phyloP scores from a whole-genome alignment of 2,113 vertebrate species.

The Cryptoleucopteryx plumbea region DNA sequence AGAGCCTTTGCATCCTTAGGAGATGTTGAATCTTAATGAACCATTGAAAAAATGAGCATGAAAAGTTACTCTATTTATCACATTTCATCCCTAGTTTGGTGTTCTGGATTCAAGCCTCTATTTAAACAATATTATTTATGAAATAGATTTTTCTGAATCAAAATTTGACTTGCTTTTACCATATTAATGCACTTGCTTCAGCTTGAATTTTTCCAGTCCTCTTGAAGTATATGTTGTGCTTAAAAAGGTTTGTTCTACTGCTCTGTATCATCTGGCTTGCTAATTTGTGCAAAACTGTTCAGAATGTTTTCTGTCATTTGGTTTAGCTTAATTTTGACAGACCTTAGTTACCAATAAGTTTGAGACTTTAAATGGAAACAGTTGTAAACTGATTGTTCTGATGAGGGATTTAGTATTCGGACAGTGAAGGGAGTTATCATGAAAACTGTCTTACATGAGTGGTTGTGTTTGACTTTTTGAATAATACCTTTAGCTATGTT shows the following conservation, averaged over 20 bases:
- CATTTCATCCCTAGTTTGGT: background rate
- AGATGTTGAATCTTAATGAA: background rate
- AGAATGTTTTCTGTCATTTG: background rate
- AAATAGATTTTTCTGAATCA: background rate
- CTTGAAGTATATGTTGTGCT: background rate
- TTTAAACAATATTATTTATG: background rate
- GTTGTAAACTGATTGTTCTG: background rate
- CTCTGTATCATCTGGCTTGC: background rate
- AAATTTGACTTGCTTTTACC: background rate
- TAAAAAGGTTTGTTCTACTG: background rate
- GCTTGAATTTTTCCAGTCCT: background rate
- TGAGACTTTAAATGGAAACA: background rate
- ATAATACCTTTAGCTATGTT: background rate
- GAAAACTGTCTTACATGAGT: background rate
- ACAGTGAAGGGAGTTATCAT: background rate
- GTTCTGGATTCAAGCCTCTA: background rate
- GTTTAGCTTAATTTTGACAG: background rate
- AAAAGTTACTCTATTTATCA: background rate
- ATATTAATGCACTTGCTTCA: background rate
- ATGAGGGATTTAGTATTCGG: background rate
- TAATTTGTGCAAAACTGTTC: background rate
- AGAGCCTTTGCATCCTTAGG: background rate
- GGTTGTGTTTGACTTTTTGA: background rate
- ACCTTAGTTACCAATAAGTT: background rate
- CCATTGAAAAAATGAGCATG: background rate